Evolutionary conservation across 1,140 invertebrate genomes (phyloP).

Genomic region (Colletes latitarsis): DNA sequence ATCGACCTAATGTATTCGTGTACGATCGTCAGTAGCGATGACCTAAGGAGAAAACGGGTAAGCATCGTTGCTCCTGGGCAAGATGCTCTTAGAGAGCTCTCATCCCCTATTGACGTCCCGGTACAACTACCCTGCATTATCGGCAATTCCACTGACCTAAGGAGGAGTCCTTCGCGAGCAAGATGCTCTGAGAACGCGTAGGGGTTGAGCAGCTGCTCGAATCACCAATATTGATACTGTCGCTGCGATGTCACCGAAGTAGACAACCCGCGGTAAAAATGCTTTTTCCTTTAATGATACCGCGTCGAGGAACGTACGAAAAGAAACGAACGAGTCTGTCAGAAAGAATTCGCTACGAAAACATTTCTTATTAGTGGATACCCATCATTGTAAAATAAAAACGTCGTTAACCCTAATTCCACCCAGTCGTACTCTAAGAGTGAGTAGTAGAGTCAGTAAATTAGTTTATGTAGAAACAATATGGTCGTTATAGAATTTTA

Average conservation of each 20-base stretch:
- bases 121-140: slow-evolving; percentile 49
- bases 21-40: slow-evolving; percentile 26
- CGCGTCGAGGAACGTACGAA: neutral
- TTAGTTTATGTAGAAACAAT: too few species aligned
- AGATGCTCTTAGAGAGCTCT: slow-evolving; percentile 42
- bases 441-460: too few species aligned
- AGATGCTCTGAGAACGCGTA: slow-evolving; percentile 70
- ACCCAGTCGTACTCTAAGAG: too few species aligned
- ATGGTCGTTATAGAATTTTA: too few species aligned
- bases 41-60: slow-evolving; percentile 30
- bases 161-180: slow-evolving; percentile 47
- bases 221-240: slow-evolving; percentile 44
- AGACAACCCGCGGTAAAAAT: slow-evolving; percentile 2
- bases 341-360: neutral
- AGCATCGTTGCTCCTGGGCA: slow-evolving; percentile 39
- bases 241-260: slow-evolving; percentile 7
- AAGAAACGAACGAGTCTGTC: neutral
- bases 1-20: slow-evolving; percentile 30
- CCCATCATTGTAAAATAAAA: neutral
- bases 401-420: neutral
- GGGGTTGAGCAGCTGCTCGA: slow-evolving; percentile 73
- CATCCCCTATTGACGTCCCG: slow-evolving; percentile 39
- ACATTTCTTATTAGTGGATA: neutral
- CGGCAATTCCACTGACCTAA: slow-evolving; percentile 48
- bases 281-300: slow-evolving; percentile 2